Conservation (phyloP, 2,797 vertebrate species). For the Sebastes baramenuke region DNA sequence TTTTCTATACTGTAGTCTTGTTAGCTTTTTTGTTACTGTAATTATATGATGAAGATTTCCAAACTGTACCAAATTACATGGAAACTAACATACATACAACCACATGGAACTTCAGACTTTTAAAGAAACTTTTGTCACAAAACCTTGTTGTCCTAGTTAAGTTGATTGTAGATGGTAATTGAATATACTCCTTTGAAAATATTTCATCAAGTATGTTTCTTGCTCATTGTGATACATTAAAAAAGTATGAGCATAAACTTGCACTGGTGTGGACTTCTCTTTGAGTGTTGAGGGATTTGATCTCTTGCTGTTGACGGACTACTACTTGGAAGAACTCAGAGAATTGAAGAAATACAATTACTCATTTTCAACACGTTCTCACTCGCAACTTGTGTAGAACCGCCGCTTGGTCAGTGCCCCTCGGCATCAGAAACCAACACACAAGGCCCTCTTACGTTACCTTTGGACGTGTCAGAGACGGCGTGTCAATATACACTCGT, state of each 20-base stretch:
- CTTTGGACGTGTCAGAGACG: too few species aligned
- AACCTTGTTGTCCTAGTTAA: slow-evolving; percentile 99
- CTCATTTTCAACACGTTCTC: background rate
- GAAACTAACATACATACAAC: slow-evolving; percentile 96
- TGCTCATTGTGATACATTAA: slow-evolving; percentile 99
- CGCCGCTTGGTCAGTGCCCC: too few species aligned
- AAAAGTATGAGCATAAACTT: slow-evolving; percentile 96
- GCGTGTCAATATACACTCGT: fast-evolving
- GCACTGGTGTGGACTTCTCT: slow-evolving; percentile 55
- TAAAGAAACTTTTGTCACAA: slow-evolving; percentile 99
- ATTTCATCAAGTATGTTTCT: slow-evolving; percentile 99
- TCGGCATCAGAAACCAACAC: fast-evolving
- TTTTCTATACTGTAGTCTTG: slow-evolving; percentile 99
- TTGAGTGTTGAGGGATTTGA: slow-evolving; percentile 37
- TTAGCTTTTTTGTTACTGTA: slow-evolving; percentile 99
- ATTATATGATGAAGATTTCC: slow-evolving; percentile 98
- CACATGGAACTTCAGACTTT: slow-evolving; percentile 98
- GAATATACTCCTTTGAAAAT: slow-evolving; percentile 99
- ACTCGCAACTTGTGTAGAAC: too few species aligned
- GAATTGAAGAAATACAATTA: background rate
- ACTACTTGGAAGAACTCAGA: background rate
- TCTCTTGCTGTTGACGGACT: background rate
- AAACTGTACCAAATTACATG: slow-evolving; percentile 99
- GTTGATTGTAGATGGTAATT: slow-evolving; percentile 99
- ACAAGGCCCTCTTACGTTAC: too few species aligned